These are phyloP conservation scores for Propsilocerus akamusi DNA, from an alignment of 1,140 invertebrate genomes.

Conservation along the genomic window DNA sequence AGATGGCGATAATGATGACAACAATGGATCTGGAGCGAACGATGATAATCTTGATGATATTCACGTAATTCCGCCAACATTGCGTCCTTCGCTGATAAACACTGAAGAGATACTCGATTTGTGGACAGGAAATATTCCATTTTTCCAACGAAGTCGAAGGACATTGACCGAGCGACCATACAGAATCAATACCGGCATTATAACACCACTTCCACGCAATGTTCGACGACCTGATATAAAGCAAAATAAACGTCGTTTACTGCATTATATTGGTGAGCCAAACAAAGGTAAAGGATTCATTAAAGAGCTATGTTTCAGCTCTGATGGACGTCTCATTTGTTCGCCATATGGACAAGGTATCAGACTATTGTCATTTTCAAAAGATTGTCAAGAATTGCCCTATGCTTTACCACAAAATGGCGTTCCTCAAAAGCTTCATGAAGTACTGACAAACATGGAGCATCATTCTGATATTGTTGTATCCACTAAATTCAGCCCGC, in stretches of 20 bases:
- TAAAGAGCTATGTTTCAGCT: slow-evolving; percentile 74
- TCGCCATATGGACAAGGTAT: slow-evolving; percentile 77
- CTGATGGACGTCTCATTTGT: slow-evolving; percentile 72
- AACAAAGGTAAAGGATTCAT: slow-evolving; percentile 76
- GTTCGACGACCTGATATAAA: slow-evolving; percentile 27
- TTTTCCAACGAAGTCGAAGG: not conserved
- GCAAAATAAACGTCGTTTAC: slow-evolving; percentile 55
- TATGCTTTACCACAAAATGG: slow-evolving; percentile 35
- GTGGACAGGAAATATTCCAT: not conserved
- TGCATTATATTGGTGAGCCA: slow-evolving; percentile 71
- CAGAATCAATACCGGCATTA: not conserved
- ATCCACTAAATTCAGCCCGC: slow-evolving; percentile 77
- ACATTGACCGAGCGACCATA: not conserved
- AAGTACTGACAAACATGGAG: slow-evolving; percentile 44
- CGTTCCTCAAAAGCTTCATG: slow-evolving; percentile 25
- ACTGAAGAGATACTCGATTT: not conserved
- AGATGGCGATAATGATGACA: not conserved
- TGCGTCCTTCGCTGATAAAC: not conserved
- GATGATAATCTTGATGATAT: not conserved
- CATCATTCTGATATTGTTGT: slow-evolving; percentile 73
- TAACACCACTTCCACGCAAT: not conserved
- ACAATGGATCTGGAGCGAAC: not conserved
- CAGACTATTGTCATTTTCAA: slow-evolving; percentile 59
- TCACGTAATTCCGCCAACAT: not conserved
- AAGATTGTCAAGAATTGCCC: slow-evolving; percentile 58